These are phyloP conservation scores for Tholera decimalis DNA, from an alignment of 2,888 invertebrate species.

Conservation along the genomic window DNA sequence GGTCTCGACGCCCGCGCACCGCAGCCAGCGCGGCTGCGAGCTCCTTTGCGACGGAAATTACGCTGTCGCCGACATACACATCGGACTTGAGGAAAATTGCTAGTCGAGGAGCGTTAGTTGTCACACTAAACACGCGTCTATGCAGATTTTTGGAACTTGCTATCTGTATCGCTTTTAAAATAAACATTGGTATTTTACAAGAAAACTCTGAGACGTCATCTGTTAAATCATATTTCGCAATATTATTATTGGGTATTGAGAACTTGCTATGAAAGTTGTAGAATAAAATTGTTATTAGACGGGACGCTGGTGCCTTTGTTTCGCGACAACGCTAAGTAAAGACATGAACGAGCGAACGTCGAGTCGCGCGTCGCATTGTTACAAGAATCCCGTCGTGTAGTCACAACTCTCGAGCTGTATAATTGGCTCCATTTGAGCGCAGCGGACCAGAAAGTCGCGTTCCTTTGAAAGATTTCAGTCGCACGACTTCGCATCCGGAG, in stretches of 20 bases:
- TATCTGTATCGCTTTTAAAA: neutral
- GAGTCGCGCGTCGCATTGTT: constrained; percentile 34
- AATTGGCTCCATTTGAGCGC: constrained; percentile 83
- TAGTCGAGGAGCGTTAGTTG: too few relatives aligned
- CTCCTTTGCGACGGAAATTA: constrained; percentile 73
- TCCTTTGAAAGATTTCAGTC: constrained; percentile 84
- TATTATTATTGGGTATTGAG: constrained; percentile 20
- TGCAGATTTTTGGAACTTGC: constrained; percentile 4
- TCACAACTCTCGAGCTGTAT: constrained; percentile 66
- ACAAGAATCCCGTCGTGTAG: constrained; percentile 55
- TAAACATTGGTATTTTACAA: neutral
- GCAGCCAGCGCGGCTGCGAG: constrained; percentile 59
- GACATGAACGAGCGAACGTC: constrained; percentile 58
- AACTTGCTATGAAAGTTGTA: constrained; percentile 18
- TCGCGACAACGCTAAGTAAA: constrained; percentile 46
- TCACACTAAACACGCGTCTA: neutral
- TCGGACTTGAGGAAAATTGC: constrained; percentile 50
- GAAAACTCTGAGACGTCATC: neutral
- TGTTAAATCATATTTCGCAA: constrained; percentile 3
- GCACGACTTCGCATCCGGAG: constrained; percentile 76
- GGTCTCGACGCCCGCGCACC: constrained; percentile 80
- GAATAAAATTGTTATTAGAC: constrained; percentile 13
- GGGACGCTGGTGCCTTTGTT: constrained; percentile 37
- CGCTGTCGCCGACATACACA: constrained; percentile 57
- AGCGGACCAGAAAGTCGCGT: constrained; percentile 83